phyloP scores from a whole-genome alignment of 1,140 invertebrate species.

The Cydia strobilella region DNA sequence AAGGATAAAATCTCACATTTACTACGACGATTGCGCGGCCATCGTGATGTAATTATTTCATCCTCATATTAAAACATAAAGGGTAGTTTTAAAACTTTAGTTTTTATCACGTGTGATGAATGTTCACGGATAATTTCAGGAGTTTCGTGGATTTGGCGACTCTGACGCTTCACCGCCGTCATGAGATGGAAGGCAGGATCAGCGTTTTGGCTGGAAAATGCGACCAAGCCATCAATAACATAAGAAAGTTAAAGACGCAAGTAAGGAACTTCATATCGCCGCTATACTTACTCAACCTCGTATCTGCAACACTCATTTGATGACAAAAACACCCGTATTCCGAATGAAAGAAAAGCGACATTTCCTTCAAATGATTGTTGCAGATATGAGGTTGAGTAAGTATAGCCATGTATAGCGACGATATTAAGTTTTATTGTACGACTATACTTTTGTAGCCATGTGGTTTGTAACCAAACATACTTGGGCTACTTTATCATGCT shows the following conservation, averaged over 20 bases:
- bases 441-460: too few species aligned
- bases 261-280: constrained; percentile 48
- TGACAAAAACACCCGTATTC: too few species aligned
- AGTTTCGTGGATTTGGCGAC: constrained; percentile 72
- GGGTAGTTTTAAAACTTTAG: constrained; percentile 5
- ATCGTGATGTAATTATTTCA: constrained; percentile 5
- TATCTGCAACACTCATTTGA: too few species aligned
- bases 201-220: constrained; percentile 62
- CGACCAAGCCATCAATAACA: constrained; percentile 56
- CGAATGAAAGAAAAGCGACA: too few species aligned
- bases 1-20: background rate
- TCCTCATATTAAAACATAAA: background rate
- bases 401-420: too few species aligned
- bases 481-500: too few species aligned
- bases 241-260: constrained; percentile 64
- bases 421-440: background rate
- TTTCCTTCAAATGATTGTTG: too few species aligned
- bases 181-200: constrained; percentile 62
- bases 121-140: constrained; percentile 53
- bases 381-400: too few species aligned
- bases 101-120: constrained; percentile 18
- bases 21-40: background rate
- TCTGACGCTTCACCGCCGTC: constrained; percentile 59
- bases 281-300: too few species aligned
- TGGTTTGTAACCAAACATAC: too few species aligned